Evolutionary conservation across 2,113 vertebrate genomes (phyloP).

Genomic region (Crotalus viridis): DNA sequence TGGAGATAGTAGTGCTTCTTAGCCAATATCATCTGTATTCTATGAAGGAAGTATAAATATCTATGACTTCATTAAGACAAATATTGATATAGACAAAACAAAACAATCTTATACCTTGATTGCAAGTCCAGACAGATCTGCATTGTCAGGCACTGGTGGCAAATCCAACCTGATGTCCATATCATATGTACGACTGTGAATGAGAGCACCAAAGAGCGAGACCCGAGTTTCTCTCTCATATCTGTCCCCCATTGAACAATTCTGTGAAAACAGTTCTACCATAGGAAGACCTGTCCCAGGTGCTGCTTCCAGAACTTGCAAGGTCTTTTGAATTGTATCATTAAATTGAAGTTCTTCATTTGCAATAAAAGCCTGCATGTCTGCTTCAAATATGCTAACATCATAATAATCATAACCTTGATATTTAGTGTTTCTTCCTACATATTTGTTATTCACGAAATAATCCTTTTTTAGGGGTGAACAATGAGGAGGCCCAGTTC

Average conservation of each 20-base stretch:
- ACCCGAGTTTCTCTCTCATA: conserved; percentile 88
- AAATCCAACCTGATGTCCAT: conserved; percentile 90
- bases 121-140: conserved; percentile 86
- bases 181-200: conserved; percentile 86
- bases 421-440: conserved; percentile 76
- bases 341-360: conserved; percentile 78
- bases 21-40: not conserved
- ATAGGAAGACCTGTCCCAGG: conserved; percentile 85
- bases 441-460: conserved; percentile 78
- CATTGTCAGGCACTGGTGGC: conserved; percentile 87
- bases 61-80: not conserved
- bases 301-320: conserved; percentile 83
- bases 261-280: conserved; percentile 69
- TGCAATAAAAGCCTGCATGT: conserved; percentile 77
- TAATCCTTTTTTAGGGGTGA: conserved; percentile 80
- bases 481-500: conserved; percentile 78
- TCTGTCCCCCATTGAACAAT: conserved; percentile 71
- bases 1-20: not conserved
- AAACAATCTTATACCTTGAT: conserved; percentile 78
- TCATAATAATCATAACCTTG: conserved; percentile 85
- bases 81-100: not conserved
- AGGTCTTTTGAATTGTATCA: conserved; percentile 71
- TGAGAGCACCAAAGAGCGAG: conserved; percentile 90
- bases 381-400: conserved; percentile 81
- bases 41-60: not conserved